Percentiles rank a stretch among this genome's conserved stretches.
Conservation (phyloP, 2,888 invertebrate species). For the Colostygia pectinataria region DNA sequence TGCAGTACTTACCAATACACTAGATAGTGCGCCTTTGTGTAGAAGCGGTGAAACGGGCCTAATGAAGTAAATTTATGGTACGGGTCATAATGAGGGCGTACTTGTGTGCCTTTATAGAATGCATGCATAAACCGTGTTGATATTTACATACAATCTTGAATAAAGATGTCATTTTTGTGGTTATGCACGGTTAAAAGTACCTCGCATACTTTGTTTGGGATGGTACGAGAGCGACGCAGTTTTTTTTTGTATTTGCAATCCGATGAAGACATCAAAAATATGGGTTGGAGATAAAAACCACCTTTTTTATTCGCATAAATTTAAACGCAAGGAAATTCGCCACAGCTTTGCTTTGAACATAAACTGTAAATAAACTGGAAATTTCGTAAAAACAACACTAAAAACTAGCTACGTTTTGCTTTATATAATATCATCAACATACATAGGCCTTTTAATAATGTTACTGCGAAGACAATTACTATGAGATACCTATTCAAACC, state of each 20-base stretch:
- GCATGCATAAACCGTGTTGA: constrained; percentile 28
- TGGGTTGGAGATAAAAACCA: not conserved
- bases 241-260: not conserved
- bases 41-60: constrained; percentile 32
- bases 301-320: too few relatives aligned
- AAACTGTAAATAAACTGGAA: too few relatives aligned
- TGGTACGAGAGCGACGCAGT: not conserved
- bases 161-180: constrained; percentile 33
- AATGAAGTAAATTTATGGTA: constrained; percentile 55
- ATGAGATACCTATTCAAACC: too few relatives aligned
- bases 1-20: constrained; percentile 15
- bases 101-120: constrained; percentile 25
- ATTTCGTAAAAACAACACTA: too few relatives aligned
- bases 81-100: constrained; percentile 38
- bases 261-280: constrained; percentile 1
- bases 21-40: constrained; percentile 37
- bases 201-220: constrained; percentile 8
- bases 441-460: too few relatives aligned
- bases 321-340: too few relatives aligned
- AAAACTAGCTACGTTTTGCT: too few relatives aligned
- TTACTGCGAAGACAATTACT: too few relatives aligned
- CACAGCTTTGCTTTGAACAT: too few relatives aligned
- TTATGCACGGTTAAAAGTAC: constrained; percentile 11
- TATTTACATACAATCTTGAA: constrained; percentile 35
- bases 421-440: too few relatives aligned